A percentile compares a stretch with the other conserved stretches of the same genome.
Conservation (phyloP, 2,797 vertebrate genomes). For the Taeniopygia guttata region DNA sequence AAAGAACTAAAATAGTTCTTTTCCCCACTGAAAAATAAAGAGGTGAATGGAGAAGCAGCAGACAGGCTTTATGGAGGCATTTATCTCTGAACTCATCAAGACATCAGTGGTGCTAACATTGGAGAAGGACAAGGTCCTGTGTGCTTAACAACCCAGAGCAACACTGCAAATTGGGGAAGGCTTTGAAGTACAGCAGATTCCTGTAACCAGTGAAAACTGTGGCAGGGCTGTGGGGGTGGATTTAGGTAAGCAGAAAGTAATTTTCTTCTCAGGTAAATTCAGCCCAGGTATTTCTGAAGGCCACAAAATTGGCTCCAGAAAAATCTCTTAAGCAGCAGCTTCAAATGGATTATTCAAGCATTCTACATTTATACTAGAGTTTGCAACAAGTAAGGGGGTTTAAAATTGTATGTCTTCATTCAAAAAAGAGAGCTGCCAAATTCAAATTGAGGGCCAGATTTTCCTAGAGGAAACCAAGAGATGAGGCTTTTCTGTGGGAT, state of each 20-base stretch:
- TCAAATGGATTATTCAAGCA: not conserved
- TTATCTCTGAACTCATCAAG: not conserved
- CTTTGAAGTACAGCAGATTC: not conserved
- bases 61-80: not conserved
- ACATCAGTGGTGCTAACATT: not conserved
- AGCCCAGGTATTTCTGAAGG: not conserved
- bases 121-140: not conserved
- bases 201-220: not conserved
- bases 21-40: conserved; percentile 11
- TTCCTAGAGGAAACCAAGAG: not conserved
- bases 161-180: not conserved
- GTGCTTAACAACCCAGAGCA: not conserved
- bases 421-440: not conserved
- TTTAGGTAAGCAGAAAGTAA: conserved; percentile 11
- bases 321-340: not conserved
- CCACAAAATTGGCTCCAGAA: not conserved
- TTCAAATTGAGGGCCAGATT: not conserved
- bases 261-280: not conserved
- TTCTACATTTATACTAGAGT: not conserved
- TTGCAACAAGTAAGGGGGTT: not conserved
- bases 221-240: not conserved
- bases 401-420: not conserved
- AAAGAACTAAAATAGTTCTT: conserved; percentile 2
- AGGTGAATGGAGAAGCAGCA: not conserved
- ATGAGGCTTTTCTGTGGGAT: not conserved